Conservation (phyloP, 2,113 vertebrate genomes). For the Pandion haliaetus region DNA sequence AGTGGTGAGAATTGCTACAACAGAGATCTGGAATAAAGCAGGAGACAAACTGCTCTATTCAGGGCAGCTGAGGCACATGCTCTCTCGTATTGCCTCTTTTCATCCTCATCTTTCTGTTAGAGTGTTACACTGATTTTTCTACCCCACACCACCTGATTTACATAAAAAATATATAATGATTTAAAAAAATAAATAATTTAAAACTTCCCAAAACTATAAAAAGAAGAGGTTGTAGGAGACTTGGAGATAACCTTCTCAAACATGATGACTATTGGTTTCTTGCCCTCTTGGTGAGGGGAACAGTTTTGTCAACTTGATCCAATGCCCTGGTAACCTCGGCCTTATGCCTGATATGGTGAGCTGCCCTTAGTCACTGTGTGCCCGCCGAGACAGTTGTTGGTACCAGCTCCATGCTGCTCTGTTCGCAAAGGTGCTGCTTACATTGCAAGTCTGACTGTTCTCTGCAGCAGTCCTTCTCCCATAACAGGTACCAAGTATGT, state of each 20-base stretch:
- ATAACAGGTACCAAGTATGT: too few species aligned
- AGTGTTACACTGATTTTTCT: background rate
- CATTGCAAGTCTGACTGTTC: background rate
- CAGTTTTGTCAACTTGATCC: background rate
- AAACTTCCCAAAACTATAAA: background rate
- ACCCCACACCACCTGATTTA: background rate
- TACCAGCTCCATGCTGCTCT: fast-evolving
- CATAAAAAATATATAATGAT: background rate
- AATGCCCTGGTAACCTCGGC: background rate
- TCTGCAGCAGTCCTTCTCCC: background rate
- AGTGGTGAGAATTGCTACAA: background rate
- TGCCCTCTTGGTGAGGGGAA: background rate
- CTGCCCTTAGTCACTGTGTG: background rate
- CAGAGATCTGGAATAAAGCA: background rate
- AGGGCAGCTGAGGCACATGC: background rate
- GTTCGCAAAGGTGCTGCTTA: background rate
- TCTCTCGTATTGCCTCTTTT: background rate
- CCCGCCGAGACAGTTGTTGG: background rate
- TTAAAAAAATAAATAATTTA: background rate
- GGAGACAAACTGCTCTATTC: background rate
- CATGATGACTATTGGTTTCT: background rate
- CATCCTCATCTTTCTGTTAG: background rate
- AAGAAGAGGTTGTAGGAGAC: background rate
- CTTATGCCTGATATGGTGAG: background rate
- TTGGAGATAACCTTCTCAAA: background rate